Evolutionary conservation across 2,797 vertebrate genomes (phyloP).

Genomic region (Tolypeutes matacus): DNA sequence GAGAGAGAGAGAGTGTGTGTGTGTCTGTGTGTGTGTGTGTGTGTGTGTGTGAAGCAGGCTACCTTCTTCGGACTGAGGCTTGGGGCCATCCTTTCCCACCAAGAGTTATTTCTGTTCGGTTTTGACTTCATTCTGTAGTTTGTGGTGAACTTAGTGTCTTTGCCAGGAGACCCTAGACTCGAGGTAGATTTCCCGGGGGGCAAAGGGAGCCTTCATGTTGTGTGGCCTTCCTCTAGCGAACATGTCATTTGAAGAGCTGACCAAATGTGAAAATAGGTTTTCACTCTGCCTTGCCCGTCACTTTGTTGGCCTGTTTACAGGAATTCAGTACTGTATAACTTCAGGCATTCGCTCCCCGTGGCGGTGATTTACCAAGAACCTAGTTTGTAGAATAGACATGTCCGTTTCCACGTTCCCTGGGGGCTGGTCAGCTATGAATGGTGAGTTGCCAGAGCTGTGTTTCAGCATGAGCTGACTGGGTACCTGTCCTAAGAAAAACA

Average conservation of each 20-base stretch:
- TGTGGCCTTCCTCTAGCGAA: conserved; percentile 5
- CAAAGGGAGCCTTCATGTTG: neutral
- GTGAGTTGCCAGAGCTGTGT: neutral
- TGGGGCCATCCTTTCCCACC: conserved; percentile 53
- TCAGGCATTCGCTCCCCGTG: conserved; percentile 69
- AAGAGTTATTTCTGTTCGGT: conserved; percentile 53
- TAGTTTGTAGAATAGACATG: conserved; percentile 44
- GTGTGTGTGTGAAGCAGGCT: conserved; percentile 9
- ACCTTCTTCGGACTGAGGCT: neutral
- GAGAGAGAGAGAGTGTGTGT: neutral
- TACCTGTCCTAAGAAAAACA: conserved; percentile 64
- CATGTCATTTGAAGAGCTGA: neutral
- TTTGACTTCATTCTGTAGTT: conserved; percentile 61
- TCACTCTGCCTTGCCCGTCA: conserved; percentile 73
- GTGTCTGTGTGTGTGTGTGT: neutral
- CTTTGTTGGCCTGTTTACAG: conserved; percentile 56
- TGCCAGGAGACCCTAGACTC: neutral
- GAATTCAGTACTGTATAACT: conserved; percentile 65
- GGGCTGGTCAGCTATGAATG: neutral
- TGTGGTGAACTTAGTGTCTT: neutral
- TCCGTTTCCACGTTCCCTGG: neutral
- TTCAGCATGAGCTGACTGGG: conserved; percentile 76
- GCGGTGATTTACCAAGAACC: conserved; percentile 59
- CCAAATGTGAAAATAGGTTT: conserved; percentile 78
- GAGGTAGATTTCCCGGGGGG: conserved; percentile 12